Evolutionary conservation across 2,797 vertebrate species (phyloP), one percentile per base, ranked within the genome.

Genomic region (Tenualosa thibaudeaui): DNA sequence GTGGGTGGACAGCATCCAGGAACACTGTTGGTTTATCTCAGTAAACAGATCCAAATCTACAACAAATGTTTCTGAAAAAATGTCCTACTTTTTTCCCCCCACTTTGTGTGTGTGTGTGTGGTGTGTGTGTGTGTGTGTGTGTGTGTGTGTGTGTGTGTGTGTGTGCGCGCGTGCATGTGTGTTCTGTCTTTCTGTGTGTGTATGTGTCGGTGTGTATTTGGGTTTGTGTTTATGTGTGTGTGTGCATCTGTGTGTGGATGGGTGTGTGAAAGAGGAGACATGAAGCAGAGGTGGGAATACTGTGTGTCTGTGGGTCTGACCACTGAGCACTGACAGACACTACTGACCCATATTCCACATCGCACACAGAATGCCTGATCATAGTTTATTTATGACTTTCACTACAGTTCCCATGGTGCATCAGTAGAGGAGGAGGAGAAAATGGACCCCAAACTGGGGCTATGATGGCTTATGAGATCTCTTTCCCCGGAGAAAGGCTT

Each of bases 361-460:
- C 89, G 89, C 87, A 87, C 89, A 85, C 89, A 88, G 90, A 89
- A 85, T 89, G 90, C 86, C 86, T 91, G 37, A 19, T 78, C 71
- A 92, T 94, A 88, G 93, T 87, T 94, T 93, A 94, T 94, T 94
- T 92, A 93, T 88, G 87, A 87, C 31, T 54, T 86, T 89, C 90
- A 89, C 91, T 93, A 78, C 71, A 78, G 13, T 78, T 43, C 71
- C 37, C 71, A 78, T 46, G 12, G 43, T 78, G 71, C 71, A 46
- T 12, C 71, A 43, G 19, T n/a, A 9, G 31, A 46, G 13, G 40
- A 46, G 5, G 37, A 40, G 71, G 71, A 78, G 40, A 78, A 7
- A 40, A 78, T 78, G 71, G 71, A 46, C 68, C 54, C 4, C 17
- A 56, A 22, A 22, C 58, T 2, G 58, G 3, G n/a, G 1, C 58